Evolutionary conservation across 2,113 vertebrate species (phyloP), one percentile per base, ranked within the genome.

Genomic region (Forbesichthys papilliferus): DNA sequence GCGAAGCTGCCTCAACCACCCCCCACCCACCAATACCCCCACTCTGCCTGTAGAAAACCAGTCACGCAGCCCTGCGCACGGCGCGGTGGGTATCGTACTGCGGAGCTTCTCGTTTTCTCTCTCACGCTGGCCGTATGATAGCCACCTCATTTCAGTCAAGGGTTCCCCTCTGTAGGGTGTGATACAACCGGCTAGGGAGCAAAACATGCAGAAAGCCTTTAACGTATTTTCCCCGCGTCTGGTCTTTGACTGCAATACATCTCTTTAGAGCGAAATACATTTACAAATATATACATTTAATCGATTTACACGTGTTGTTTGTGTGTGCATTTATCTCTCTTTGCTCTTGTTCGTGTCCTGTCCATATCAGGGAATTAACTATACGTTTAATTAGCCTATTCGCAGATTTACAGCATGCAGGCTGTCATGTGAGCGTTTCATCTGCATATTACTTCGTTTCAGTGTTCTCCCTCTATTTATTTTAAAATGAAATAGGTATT

Each of bases 1-100:
- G 77, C 87, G 79, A 82, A 83, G 82, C 69, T 68, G 71, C 71
- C 75, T 83, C 87, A 89, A 87, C 85, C 73, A 86, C 81, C 82
- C 60, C 82, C 82, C 77, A 72, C 65, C 59, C 77, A 75, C 77
- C 74, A 76, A 78, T 81, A 80, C 77, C 72, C 62, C 75, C 66
- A 48, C 66, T 60, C 74, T 61, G 78, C 76, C 73, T 75, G 85
- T 79, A 74, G 76, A 71, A 84, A 86, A 87, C 82, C 86, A 87
- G 90, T 91, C 91, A 91, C 90, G 87, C 90, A 91, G 89, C 76
- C 82, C 68, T 66, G 85, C 77, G 75, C 55, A 83, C 74, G 76
- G 74, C 82, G 78, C 86, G 70, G 83, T 78, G 84, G 77, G 77
- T 74, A 82, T 83, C 75, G 84, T 92, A 86, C 88, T 79, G 89